Evolutionary conservation across 2,797 vertebrate species (phyloP).

Genomic region (Phrynocephalus guinanensis): DNA sequence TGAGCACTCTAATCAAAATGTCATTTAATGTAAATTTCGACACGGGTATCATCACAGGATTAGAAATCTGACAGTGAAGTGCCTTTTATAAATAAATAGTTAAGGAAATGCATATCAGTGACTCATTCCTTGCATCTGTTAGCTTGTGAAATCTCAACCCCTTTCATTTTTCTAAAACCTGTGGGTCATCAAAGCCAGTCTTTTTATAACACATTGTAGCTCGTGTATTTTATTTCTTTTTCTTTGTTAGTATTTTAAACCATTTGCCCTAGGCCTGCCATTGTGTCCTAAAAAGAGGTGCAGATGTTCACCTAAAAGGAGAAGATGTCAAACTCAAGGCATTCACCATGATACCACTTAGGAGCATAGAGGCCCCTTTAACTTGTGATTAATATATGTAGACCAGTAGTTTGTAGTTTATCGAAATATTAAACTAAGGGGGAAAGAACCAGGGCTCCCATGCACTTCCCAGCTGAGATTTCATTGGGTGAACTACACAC

Average conservation of each 20-base stretch:
- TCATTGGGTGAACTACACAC: too few species aligned
- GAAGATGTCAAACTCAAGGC: too few species aligned
- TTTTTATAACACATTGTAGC: too few species aligned
- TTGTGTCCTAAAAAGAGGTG: constrained; percentile 3
- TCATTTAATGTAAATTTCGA: constrained; percentile 76
- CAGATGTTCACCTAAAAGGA: constrained; percentile 6
- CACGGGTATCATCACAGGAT: constrained; percentile 65
- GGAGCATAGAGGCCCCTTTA: too few species aligned
- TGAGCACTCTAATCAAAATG: constrained; percentile 76
- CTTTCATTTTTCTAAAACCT: constrained; percentile 36
- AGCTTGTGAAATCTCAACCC: constrained; percentile 36
- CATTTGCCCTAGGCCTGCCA: neutral
- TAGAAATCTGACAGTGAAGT: constrained; percentile 69
- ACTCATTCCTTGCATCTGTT: constrained; percentile 38
- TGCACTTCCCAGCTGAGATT: too few species aligned
- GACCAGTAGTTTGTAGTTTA: too few species aligned
- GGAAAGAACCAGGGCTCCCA: too few species aligned
- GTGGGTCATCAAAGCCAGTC: neutral
- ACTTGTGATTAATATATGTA: too few species aligned
- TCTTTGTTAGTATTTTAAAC: too few species aligned
- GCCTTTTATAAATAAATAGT: constrained; percentile 67
- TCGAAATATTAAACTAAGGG: too few species aligned
- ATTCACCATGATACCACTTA: too few species aligned
- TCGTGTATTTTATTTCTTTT: too few species aligned
- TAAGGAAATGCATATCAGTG: constrained; percentile 60